phyloP scores from a whole-genome alignment of 2,888 invertebrate species.

The Eristalinus aeneus region DNA sequence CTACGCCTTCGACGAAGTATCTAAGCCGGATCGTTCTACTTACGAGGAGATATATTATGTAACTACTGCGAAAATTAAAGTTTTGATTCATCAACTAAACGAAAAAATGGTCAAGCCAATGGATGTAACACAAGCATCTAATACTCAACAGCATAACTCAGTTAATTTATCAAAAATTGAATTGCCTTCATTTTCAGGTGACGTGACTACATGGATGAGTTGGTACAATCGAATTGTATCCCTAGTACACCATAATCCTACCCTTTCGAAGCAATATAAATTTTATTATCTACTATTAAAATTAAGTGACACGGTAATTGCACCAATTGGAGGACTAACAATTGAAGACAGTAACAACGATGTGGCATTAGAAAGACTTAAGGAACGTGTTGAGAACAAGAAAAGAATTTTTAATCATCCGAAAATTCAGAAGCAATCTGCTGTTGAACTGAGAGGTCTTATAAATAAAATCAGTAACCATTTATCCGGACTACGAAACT shows the following conservation, averaged over 20 bases:
- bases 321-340: slow-evolving; percentile 37
- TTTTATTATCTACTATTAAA: slow-evolving; percentile 40
- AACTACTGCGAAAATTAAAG: too few species aligned
- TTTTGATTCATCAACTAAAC: too few species aligned
- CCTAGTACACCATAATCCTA: slow-evolving; percentile 46
- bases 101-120: too few species aligned
- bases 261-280: slow-evolving; percentile 39
- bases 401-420: too few species aligned
- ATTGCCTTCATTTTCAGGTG: slow-evolving; percentile 53
- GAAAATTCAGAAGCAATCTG: too few species aligned
- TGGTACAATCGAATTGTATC: slow-evolving; percentile 50
- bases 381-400: too few species aligned
- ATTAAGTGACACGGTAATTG: slow-evolving; percentile 35
- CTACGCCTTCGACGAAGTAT: too few species aligned
- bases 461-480: slow-evolving; percentile 6
- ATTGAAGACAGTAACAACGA: too few species aligned
- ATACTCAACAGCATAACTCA: slow-evolving; percentile 48
- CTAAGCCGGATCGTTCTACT: too few species aligned
- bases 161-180: slow-evolving; percentile 56
- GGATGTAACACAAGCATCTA: too few species aligned
- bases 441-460: not conserved
- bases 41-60: too few species aligned
- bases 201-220: slow-evolving; percentile 53
- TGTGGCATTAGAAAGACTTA: too few species aligned
- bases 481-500: not conserved